These are phyloP conservation scores for Rhyacichthys aspro DNA, from an alignment of 2,797 vertebrate species.

Conservation along the genomic window DNA sequence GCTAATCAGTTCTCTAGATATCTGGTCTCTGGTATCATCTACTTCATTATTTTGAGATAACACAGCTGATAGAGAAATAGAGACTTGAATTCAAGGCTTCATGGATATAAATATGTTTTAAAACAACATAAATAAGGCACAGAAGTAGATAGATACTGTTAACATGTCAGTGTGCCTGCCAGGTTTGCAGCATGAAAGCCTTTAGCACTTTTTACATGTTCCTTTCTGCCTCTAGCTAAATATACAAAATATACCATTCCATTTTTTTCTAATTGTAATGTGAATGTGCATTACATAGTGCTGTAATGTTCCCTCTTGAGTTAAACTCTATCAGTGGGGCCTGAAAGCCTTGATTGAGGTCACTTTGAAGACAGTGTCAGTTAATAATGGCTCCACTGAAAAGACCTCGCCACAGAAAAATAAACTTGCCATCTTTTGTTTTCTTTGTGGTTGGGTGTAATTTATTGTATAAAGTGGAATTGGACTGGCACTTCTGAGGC, in stretches of 20 bases:
- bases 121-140: slow-evolving; percentile 17
- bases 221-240: slow-evolving; percentile 29
- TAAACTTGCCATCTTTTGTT: slow-evolving; percentile 78
- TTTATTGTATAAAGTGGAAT: slow-evolving; percentile 76
- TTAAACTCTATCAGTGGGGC: slow-evolving; percentile 43
- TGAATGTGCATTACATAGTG: slow-evolving; percentile 42
- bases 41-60: no score
- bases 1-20: no score
- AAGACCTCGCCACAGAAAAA: slow-evolving; percentile 74
- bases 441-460: slow-evolving; percentile 76
- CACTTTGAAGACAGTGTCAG: slow-evolving; percentile 71
- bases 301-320: slow-evolving; percentile 46
- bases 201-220: slow-evolving; percentile 22
- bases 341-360: slow-evolving; percentile 65
- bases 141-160: slow-evolving; percentile 18
- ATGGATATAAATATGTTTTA: background rate
- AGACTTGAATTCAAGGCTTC: no score
- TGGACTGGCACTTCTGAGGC: slow-evolving; percentile 61
- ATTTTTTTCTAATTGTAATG: slow-evolving; percentile 44
- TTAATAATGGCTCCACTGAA: slow-evolving; percentile 77
- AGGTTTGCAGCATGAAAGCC: slow-evolving; percentile 16
- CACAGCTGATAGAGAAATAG: no score
- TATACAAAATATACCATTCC: slow-evolving; percentile 28
- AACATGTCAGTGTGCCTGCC: slow-evolving; percentile 2
- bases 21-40: no score